Base-by-base conservation (phyloP, 2,797 vertebrate genomes). In the Taeniopygia guttata region DNA sequence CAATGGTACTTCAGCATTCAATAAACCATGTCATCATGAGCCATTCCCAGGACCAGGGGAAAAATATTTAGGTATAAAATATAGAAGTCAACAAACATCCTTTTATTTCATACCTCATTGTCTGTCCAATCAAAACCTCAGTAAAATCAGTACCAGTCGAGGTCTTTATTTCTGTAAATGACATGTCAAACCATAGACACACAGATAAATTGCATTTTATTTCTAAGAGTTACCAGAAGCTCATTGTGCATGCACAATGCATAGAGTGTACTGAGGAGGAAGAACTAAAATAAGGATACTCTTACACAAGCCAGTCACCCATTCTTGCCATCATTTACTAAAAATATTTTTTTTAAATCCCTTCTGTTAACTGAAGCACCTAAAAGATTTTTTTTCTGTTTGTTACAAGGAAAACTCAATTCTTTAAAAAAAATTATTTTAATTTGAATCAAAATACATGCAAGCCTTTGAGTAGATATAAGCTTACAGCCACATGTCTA, bases 381-480 rank as follows among this genome's bases (percentile, higher is more conserved):
- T 64, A 55, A 20, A 75, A 60, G 9, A 8, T 42, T 70, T 30
- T 78, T 38, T 42, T 60, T 30, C 72, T 74, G 36, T 82, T 93
- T 90, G 7, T 73, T 89, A 69, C 87, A 92, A 62, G 26, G 11
- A 84, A 54, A 75, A 84, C 5, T 26, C 25, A 48, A 9, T 18
- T 58, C 12, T 72, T 40, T 2, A 82, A 74, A 64, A 55, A n/a
- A 34, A 2, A 15, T 29, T 81, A 3, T 63, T 89, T 89, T 42
- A 43, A 76, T 55, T 77, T 87, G n/a, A 81, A 66, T 90, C 49
- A 51, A 93, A 92, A 95, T 23, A 84, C 26, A 93, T 7, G 7
- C 63, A 93, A 43, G 23, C 17, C 80, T 96, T 81, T 92, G 66
- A 91, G 51, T 10, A 97, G 86, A 94, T 89, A 94, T 51, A 93